A percentile compares a stretch with the other conserved stretches of the same genome.
phyloP scores from a whole-genome alignment of 2,113 vertebrate genomes.

The Nothobranchius kuhntae region DNA sequence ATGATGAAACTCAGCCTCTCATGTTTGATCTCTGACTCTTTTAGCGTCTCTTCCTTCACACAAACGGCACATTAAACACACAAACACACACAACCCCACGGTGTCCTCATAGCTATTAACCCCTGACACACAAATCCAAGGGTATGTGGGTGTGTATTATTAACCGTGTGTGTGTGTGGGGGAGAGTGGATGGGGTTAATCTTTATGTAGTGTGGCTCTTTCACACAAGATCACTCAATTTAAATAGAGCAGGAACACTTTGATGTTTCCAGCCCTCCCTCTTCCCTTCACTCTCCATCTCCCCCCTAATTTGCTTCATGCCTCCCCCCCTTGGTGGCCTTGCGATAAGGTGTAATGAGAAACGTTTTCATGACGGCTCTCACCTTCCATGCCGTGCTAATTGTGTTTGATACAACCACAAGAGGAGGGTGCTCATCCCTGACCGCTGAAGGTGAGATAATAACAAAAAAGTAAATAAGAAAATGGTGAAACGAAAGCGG shows the following conservation, averaged over 20 bases:
- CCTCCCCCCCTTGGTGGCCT: conserved; percentile 56
- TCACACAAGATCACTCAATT: conserved; percentile 72
- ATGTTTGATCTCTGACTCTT: conserved; percentile 33
- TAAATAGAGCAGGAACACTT: conserved; percentile 69
- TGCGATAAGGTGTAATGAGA: conserved; percentile 77
- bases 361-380: conserved; percentile 66
- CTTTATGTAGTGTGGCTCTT: conserved; percentile 72
- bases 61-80: background rate
- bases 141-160: conserved; percentile 63
- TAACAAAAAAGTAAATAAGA: background rate
- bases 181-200: conserved; percentile 63
- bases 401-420: conserved; percentile 33
- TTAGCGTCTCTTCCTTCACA: background rate
- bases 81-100: conserved; percentile 1
- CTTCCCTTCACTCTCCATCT: conserved; percentile 38
- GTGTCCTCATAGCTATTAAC: conserved; percentile 65
- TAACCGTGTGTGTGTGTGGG: conserved; percentile 41
- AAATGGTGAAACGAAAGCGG: background rate
- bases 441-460: conserved; percentile 24
- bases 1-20: conserved; percentile 39
- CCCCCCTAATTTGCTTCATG: conserved; percentile 64
- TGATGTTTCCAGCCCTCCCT: conserved; percentile 65
- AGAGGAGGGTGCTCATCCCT: conserved; percentile 27
- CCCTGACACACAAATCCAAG: conserved; percentile 67
- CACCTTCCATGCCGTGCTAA: conserved; percentile 62